Percentiles rank a stretch among this genome's conserved stretches.
These are phyloP conservation scores for Bombus affinis DNA, from an alignment of 1,140 invertebrate species.

Conservation along the genomic window DNA sequence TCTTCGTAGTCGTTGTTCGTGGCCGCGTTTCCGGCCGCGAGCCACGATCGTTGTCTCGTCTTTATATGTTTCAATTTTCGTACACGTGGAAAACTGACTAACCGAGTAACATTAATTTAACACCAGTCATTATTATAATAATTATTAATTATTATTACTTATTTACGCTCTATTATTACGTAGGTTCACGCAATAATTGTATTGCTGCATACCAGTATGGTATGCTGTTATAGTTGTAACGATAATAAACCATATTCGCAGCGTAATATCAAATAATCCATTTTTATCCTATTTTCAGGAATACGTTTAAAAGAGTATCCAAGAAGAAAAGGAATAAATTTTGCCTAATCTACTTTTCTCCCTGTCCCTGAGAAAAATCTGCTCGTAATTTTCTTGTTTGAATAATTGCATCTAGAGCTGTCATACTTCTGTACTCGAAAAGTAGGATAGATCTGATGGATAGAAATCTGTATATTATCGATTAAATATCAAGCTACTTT, in stretches of 20 bases:
- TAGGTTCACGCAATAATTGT: constrained; percentile 75
- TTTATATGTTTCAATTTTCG: constrained; percentile 49
- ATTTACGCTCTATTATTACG: constrained; percentile 75
- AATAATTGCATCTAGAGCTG: too few species aligned
- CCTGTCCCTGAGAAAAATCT: background rate
- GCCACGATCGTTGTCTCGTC: constrained; percentile 4
- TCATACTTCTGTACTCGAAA: background rate
- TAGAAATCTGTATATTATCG: background rate
- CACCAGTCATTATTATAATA: constrained; percentile 69
- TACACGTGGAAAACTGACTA: constrained; percentile 63
- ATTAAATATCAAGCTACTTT: background rate
- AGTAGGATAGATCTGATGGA: background rate
- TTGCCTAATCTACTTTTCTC: too few species aligned
- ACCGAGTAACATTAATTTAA: constrained; percentile 70
- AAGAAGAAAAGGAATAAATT: background rate
- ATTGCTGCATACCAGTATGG: constrained; percentile 63
- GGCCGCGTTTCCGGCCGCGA: background rate
- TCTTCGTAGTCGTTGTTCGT: background rate
- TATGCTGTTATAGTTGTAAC: constrained; percentile 67
- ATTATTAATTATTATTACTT: constrained; percentile 77
- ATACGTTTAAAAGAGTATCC: background rate
- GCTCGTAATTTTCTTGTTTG: background rate
- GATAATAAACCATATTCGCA: constrained; percentile 74
- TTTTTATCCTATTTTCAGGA: background rate
- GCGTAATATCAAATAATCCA: constrained; percentile 23